Conservation (phyloP, 2,888 invertebrate species). For the Metellina segmentata region DNA sequence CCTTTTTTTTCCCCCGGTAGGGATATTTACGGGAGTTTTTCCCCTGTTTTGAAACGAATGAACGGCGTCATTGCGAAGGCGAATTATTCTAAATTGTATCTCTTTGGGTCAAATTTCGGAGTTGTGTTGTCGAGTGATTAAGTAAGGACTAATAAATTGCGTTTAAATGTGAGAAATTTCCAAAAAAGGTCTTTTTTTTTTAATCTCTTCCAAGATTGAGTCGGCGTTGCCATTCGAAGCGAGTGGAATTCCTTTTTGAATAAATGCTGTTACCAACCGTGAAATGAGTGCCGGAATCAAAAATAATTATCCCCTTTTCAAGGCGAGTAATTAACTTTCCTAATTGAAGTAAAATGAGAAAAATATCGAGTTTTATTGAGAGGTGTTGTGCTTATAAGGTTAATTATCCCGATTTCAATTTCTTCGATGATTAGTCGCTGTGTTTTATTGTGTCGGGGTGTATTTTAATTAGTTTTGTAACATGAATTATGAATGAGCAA, state of each 20-base stretch:
- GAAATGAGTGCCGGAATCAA: not conserved
- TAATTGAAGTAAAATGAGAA: not conserved
- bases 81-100: not conserved
- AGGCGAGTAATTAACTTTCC: not conserved
- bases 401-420: not conserved
- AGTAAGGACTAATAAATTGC: not conserved
- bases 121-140: not conserved
- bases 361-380: not conserved
- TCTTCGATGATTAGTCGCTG: not conserved
- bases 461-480: not conserved
- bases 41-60: too few species aligned
- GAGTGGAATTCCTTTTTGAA: not conserved
- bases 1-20: not conserved
- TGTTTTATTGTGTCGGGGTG: not conserved
- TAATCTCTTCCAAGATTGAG: too few species aligned
- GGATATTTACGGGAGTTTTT: not conserved
- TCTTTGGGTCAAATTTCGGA: not conserved
- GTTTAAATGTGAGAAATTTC: not conserved
- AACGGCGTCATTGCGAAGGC: not conserved
- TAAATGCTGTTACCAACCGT: not conserved
- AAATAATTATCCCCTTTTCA: constrained; percentile 1
- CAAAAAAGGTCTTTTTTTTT: not conserved
- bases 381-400: not conserved
- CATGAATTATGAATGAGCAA: not conserved
- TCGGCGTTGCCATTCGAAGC: too few species aligned